phyloP scores from a whole-genome alignment of 1,140 invertebrate genomes.

The Aporrectodea caliginosa region DNA sequence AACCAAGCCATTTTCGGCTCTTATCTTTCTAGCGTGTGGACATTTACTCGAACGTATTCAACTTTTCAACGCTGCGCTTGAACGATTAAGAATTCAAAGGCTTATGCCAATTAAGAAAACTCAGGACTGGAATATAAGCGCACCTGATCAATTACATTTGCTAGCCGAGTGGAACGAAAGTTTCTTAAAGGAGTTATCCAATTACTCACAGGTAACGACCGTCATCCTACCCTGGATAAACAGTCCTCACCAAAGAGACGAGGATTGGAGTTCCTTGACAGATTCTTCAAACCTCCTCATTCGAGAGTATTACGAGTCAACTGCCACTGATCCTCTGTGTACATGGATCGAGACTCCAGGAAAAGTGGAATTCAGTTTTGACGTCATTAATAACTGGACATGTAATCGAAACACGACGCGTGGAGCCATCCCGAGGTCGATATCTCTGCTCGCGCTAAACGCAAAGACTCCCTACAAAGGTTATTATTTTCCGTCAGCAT shows the following conservation, averaged over 20 bases:
- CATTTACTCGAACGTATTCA: background rate
- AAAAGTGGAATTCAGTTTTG: background rate
- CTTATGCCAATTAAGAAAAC: background rate
- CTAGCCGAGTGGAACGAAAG: background rate
- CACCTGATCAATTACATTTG: background rate
- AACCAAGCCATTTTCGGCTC: background rate
- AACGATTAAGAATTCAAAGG: background rate
- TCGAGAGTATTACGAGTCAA: background rate
- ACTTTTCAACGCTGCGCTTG: background rate
- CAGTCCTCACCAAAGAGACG: background rate
- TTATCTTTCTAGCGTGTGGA: background rate
- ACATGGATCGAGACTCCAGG: background rate
- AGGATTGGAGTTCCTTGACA: background rate
- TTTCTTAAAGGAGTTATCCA: background rate
- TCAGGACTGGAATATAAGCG: background rate
- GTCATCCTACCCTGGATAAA: background rate
- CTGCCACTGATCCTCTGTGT: background rate
- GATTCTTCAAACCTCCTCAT: background rate
- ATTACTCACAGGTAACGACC: background rate
- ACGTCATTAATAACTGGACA: background rate
- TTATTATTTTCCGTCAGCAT: background rate
- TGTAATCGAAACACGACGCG: background rate
- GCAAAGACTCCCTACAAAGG: background rate
- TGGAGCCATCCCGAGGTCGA: background rate
- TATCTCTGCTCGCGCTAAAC: background rate